Percentiles rank a stretch among this genome's conserved stretches.
phyloP scores from a whole-genome alignment of 2,113 vertebrate genomes.

The Sorex araneus region DNA sequence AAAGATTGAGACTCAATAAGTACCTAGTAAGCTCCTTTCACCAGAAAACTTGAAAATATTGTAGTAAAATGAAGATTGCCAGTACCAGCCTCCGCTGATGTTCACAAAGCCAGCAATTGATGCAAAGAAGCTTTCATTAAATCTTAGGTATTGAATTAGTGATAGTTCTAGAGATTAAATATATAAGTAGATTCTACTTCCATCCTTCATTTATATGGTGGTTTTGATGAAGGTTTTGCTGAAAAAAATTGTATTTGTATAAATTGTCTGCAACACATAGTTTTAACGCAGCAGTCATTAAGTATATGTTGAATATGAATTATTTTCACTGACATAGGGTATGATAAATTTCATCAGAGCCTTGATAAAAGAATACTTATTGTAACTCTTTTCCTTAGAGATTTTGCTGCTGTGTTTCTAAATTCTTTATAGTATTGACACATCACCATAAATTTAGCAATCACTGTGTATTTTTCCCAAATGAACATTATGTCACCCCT shows the following conservation, averaged over 20 bases:
- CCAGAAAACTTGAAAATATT: no score
- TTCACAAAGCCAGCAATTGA: not conserved
- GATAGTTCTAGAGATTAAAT: not conserved
- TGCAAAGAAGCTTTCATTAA: not conserved
- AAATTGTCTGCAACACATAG: not conserved
- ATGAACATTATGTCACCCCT: not conserved
- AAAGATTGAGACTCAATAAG: not conserved
- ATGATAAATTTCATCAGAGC: not conserved
- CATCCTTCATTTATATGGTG: not conserved
- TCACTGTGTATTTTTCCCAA: not conserved
- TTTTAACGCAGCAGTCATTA: not conserved
- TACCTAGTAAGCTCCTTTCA: not conserved
- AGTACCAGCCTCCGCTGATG: not conserved
- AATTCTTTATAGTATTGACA: conserved; percentile 28
- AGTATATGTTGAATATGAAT: not conserved
- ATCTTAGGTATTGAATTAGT: not conserved
- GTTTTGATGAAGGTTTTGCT: not conserved
- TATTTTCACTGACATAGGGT: not conserved
- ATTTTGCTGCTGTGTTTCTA: not conserved
- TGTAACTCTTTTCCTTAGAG: conserved; percentile 23
- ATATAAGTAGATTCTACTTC: not conserved
- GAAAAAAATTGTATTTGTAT: not conserved
- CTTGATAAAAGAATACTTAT: not conserved
- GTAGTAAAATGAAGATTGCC: no score
- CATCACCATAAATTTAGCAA: not conserved